Percentiles rank a stretch among this genome's conserved stretches.
Conservation (phyloP, 2,888 invertebrate genomes). For the Thereva unica region DNA sequence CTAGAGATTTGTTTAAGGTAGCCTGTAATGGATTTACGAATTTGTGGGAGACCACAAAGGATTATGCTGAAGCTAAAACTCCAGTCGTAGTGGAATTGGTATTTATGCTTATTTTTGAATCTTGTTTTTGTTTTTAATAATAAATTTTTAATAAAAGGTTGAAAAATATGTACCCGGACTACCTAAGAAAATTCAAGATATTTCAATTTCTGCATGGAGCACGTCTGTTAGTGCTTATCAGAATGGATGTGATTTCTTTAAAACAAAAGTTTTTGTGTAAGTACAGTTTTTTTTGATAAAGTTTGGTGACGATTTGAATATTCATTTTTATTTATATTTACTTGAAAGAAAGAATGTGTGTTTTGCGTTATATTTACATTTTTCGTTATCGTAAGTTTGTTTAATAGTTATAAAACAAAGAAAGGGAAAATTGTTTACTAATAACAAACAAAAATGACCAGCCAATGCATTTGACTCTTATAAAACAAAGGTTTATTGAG, state of each 20-base stretch:
- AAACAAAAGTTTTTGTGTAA: slow-evolving; percentile 79
- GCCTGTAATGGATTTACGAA: slow-evolving; percentile 61
- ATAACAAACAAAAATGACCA: too few species aligned
- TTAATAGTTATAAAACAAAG: too few species aligned
- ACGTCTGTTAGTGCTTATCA: slow-evolving; percentile 61
- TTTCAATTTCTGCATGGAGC: slow-evolving; percentile 58
- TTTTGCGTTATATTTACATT: too few species aligned
- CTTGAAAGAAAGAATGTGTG: too few species aligned
- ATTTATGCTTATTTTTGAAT: slow-evolving; percentile 51
- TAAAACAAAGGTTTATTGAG: too few species aligned
- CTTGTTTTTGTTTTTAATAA: slow-evolving; percentile 2
- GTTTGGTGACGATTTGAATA: not conserved
- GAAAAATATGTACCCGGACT: slow-evolving; percentile 76
- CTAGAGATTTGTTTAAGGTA: slow-evolving; percentile 64
- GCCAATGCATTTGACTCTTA: too few species aligned
- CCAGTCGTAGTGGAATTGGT: slow-evolving; percentile 62
- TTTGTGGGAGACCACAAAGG: slow-evolving; percentile 60
- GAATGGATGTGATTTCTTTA: slow-evolving; percentile 65
- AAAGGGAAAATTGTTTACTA: too few species aligned
- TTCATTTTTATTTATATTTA: slow-evolving; percentile 11
- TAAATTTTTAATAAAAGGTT: slow-evolving; percentile 59
- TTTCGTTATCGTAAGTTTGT: too few species aligned
- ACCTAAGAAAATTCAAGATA: slow-evolving; percentile 64
- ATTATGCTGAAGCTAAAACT: slow-evolving; percentile 62
- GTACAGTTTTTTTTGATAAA: slow-evolving; percentile 53